Evolutionary conservation across 2,888 invertebrate genomes (phyloP), one percentile per base, ranked within the genome.

Genomic region (Brachypterus glaber): DNA sequence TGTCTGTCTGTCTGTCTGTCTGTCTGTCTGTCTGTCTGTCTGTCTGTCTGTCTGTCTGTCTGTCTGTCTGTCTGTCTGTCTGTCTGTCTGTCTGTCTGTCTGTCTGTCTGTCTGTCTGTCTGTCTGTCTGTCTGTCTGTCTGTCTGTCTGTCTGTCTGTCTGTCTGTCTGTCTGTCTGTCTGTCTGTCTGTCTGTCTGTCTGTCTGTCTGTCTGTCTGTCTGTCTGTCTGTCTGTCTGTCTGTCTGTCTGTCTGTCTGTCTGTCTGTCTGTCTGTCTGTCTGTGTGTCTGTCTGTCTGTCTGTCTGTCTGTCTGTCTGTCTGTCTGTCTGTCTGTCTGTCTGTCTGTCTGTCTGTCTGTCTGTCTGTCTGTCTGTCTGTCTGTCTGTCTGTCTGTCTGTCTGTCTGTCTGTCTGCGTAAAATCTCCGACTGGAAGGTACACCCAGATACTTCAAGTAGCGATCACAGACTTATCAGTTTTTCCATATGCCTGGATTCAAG

Each of bases 1-100:
- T 24, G 24, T 24, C 24, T 24, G 24, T 24, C 24, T 24, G 24
- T 24, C 24, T 24, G 24, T 24, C 24, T 24, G 24, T 24, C 24
- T 24, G 24, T 24, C 24, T 24, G 24, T 24, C 24, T 24, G 24
- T 24, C 24, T 24, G 24, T 24, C 24, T 24, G 24, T 24, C 24
- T 24, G 24, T 24, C 24, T 24, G 24, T 24, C 24, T 24, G 24
- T 24, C 24, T 24, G 24, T 24, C 24, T 24, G 24, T 24, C 24
- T 24, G 24, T 24, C 24, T 24, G 24, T 24, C 24, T 24, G 24
- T 24, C 24, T 24, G 24, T 24, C 24, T 24, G 24, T 24, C 24
- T 24, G 24, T 24, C 24, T 24, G 24, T 24, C 24, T 24, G 24
- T 24, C 24, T 24, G 24, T 24, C 24, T 24, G 24, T 24, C 24